Evolutionary conservation across 2,888 invertebrate genomes (phyloP).

Genomic region (Pandemis corylana): DNA sequence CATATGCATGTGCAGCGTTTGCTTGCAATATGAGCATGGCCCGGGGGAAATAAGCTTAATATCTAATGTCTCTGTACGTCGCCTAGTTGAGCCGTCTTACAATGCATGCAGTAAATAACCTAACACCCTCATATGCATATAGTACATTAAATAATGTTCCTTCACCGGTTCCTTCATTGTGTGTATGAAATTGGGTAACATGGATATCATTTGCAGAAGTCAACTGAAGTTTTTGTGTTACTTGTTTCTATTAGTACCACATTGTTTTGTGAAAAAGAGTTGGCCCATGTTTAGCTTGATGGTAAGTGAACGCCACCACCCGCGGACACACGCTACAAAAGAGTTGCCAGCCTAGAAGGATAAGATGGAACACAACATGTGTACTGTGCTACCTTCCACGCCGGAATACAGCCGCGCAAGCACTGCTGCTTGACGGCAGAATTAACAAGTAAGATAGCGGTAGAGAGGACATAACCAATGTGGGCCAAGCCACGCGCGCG

Average conservation of each 20-base stretch:
- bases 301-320: too few species aligned
- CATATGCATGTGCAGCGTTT: constrained; percentile 50
- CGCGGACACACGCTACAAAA: too few species aligned
- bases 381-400: too few species aligned
- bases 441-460: background rate
- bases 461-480: background rate
- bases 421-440: too few species aligned
- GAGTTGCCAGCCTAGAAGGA: too few species aligned
- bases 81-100: constrained; percentile 47
- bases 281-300: too few species aligned
- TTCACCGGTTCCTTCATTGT: constrained; percentile 4
- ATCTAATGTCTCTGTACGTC: constrained; percentile 51
- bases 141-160: background rate
- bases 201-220: background rate
- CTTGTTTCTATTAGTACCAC: too few species aligned
- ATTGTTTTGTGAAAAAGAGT: too few species aligned
- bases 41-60: constrained; percentile 67
- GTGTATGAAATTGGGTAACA: background rate
- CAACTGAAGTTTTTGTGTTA: background rate
- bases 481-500: background rate
- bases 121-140: constrained; percentile 21
- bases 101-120: constrained; percentile 36
- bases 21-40: constrained; percentile 57
- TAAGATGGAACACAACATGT: too few species aligned
- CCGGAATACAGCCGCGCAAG: too few species aligned